Conservation (phyloP, 1,140 invertebrate genomes). For the Drosophila asahinai region DNA sequence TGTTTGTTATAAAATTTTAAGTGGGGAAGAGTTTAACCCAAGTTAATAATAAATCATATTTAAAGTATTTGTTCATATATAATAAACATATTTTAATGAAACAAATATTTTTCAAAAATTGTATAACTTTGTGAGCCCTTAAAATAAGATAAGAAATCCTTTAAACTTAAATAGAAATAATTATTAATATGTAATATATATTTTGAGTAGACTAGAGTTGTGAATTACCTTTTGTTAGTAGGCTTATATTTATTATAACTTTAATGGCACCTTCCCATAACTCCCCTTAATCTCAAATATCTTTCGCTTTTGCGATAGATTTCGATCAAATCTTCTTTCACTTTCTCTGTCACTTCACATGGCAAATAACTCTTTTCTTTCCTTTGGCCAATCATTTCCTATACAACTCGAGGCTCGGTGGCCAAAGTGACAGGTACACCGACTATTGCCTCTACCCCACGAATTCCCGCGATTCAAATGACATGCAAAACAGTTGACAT, state of each 20-base stretch:
- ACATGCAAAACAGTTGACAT: constrained; percentile 81
- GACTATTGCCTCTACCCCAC: constrained; percentile 11
- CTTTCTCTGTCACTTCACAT: constrained; percentile 33
- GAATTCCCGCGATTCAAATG: constrained; percentile 48
- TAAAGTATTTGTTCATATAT: background rate
- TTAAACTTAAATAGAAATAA: too few relatives aligned
- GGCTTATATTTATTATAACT: too few relatives aligned
- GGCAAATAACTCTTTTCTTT: constrained; percentile 34
- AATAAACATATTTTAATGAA: background rate
- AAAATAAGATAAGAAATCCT: too few relatives aligned
- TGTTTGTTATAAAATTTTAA: background rate
- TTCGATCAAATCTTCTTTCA: constrained; percentile 38
- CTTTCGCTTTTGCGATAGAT: constrained; percentile 6
- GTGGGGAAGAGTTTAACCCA: background rate
- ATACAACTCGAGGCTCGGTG: constrained; percentile 43
- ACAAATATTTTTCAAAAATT: too few relatives aligned
- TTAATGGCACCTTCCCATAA: background rate
- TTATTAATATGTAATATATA: too few relatives aligned
- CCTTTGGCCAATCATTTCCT: constrained; percentile 54
- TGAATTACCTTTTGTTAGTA: too few relatives aligned
- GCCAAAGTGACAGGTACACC: constrained; percentile 62
- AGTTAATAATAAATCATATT: background rate
- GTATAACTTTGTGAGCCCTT: too few relatives aligned
- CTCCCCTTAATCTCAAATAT: background rate
- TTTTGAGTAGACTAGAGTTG: too few relatives aligned